phyloP scores from a whole-genome alignment of 2,113 vertebrate genomes.

The Bufo gargarizans region DNA sequence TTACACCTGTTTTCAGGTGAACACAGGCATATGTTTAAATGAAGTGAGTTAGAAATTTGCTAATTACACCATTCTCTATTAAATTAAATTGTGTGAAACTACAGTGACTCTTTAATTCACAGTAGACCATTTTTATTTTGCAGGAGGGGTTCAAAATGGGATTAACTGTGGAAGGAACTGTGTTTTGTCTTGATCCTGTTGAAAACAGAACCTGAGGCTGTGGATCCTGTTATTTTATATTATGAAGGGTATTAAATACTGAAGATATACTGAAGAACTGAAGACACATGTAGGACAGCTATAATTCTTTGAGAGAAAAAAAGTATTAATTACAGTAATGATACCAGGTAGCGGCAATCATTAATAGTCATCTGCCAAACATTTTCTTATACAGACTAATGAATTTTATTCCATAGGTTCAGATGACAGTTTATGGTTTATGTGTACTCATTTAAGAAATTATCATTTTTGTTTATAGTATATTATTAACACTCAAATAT shows the following conservation, averaged over 20 bases:
- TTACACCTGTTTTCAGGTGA: no score
- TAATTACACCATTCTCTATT: no score
- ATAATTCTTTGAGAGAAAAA: not conserved
- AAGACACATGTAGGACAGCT: not conserved
- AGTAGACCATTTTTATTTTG: constrained; percentile 58
- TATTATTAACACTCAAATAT: not conserved
- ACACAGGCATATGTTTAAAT: no score
- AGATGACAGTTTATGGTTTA: not conserved
- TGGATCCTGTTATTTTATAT: constrained; percentile 58
- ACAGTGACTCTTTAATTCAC: not conserved
- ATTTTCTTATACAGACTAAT: constrained; percentile 33
- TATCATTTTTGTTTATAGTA: not conserved
- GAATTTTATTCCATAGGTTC: not conserved
- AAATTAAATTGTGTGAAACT: no score
- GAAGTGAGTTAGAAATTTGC: no score
- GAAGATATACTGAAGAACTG: constrained; percentile 27
- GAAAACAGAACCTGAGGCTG: constrained; percentile 91
- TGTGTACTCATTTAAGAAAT: not conserved
- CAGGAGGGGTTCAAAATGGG: constrained; percentile 99
- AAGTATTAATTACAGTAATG: not conserved
- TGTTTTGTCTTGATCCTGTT: constrained; percentile 92
- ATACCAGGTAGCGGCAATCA: not conserved
- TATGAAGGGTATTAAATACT: constrained; percentile 68
- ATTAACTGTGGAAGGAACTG: constrained; percentile 96
- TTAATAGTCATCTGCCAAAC: not conserved